These are phyloP conservation scores for Coregonus clupeaformis DNA, from an alignment of 2,113 vertebrate genomes.

Conservation along the genomic window DNA sequence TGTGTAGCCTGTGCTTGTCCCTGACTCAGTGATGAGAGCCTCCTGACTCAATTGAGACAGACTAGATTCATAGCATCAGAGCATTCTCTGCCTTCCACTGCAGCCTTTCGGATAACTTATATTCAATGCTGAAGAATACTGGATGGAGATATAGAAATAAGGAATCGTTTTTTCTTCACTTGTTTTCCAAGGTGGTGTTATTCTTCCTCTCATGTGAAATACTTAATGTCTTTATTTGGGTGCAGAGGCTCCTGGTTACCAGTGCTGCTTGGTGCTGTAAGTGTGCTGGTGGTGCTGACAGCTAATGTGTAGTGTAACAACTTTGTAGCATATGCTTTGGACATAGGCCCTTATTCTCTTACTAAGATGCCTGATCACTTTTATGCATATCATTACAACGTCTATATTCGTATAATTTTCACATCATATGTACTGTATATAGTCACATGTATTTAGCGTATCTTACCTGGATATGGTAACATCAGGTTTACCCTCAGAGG, in stretches of 20 bases:
- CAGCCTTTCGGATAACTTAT: constrained; percentile 42
- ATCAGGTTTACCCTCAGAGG: too few relatives aligned
- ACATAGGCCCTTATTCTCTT: too few relatives aligned
- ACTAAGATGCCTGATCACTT: too few relatives aligned
- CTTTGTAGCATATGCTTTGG: too few relatives aligned
- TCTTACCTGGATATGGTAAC: too few relatives aligned
- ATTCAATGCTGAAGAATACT: constrained; percentile 11
- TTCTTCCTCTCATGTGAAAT: too few relatives aligned
- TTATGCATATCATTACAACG: too few relatives aligned
- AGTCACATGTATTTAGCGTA: too few relatives aligned
- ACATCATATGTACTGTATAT: too few relatives aligned
- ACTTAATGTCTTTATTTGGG: constrained; percentile 61
- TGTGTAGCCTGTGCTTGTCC: constrained; percentile 13
- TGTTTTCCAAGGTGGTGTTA: too few relatives aligned
- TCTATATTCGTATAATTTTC: too few relatives aligned
- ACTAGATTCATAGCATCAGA: constrained; percentile 34
- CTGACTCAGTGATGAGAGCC: constrained; percentile 37
- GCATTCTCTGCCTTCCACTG: constrained; percentile 24
- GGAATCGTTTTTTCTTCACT: background rate
- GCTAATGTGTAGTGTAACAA: background rate
- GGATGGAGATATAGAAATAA: constrained; percentile 28
- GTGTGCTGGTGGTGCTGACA: constrained; percentile 54
- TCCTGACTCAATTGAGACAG: constrained; percentile 20
- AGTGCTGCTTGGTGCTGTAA: constrained; percentile 57
- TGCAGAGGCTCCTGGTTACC: constrained; percentile 52